Evolutionary conservation across 2,113 vertebrate species (phyloP), one percentile per base, ranked within the genome.

Genomic region (Tragulus kanchil): DNA sequence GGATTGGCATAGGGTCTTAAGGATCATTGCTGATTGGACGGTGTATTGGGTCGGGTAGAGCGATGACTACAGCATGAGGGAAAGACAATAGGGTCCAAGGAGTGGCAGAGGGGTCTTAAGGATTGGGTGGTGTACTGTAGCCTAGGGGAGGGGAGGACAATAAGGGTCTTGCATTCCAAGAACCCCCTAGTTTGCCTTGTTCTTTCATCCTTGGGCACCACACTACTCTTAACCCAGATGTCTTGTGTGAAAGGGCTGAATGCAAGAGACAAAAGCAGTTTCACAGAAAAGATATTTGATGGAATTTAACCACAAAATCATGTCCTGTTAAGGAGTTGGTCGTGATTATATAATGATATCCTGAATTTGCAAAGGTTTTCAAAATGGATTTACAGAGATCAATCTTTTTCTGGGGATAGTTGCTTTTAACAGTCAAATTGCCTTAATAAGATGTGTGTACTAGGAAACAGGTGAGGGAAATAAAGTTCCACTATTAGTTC

Each of bases 361-460:
- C 19, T 91, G 56, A 92, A 83, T 92, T 92, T 71, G 67, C 50
- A 69, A 58, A 82, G 25, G 54, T 73, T 73, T 73, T 71, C 65
- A 85, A 71, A 75, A 42, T 85, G 58, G 19, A 84, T 62, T 85
- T 42, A 42, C 48, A 84, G 19, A 52, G 45, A n/a, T 45, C 56
- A 61, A 17, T 83, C 56, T 61, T 25, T 42, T 82, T 82, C 81
- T 83, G 23, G 23, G 23, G 58, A 36, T 42, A 50, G 28, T 69
- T 50, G 42, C 19, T 71, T 92, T 84, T 92, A 50, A 61, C 25
- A 61, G 69, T 50, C 90, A 92, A 69, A 92, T 92, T 84, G 19
- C 79, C 28, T 61, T 73, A 71, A 69, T 71, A 83, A 83, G 26
- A 58, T 91, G 12, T 69, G 36, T 25, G 36, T 83, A n/a, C 19